Base-by-base conservation (phyloP, 2,797 vertebrate species). In the Garrulus glandarius region DNA sequence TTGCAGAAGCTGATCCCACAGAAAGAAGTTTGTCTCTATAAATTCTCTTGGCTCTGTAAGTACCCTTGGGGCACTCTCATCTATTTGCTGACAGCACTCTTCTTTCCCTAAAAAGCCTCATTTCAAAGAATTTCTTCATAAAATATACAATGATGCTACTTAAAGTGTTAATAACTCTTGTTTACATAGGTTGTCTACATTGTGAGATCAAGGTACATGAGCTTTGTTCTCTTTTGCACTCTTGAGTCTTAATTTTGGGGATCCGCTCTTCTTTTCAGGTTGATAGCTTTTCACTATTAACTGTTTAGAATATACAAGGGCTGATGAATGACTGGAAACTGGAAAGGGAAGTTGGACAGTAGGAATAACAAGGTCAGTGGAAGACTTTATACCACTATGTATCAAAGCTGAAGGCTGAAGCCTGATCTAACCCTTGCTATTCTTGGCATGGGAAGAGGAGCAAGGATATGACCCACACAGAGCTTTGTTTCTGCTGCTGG, bases 381-480 rank as follows among this genome's bases (percentile, higher is more conserved):
- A 64, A 52, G 50, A 41, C 9, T 56, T 68, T 24, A 36, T 27
- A 50, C 16, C 10, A 19, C 30, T 36, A 1, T 17, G 4, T 23
- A 64, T 39, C 17, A 68, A 78, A 74, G 61, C 15, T 10, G 44
- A 60, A 74, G n/a, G 7, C 10, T 83, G 59, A 87, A 83, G 22
- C 20, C 46, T 53, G 13, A 36, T 50, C 15, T 50, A 43, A 70
- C 16, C 9, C 0, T 0, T 26, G 22, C 11, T 26, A 27, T 8
- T 34, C 18, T 57, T 49, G 5, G 32, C 23, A 16, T 39, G 36
- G n/a, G 39, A 80, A 83, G 44, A 77, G 34, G 14, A 83, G 13
- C 16, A 46, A 53, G 26, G 26, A 9, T 44, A 21, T 7, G n/a
- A 84, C 6, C 24, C 20, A 26, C 13, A 14, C 15, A 43, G 52